Base-by-base conservation (phyloP, 2,888 invertebrate species). In the Sialis lutaria region DNA sequence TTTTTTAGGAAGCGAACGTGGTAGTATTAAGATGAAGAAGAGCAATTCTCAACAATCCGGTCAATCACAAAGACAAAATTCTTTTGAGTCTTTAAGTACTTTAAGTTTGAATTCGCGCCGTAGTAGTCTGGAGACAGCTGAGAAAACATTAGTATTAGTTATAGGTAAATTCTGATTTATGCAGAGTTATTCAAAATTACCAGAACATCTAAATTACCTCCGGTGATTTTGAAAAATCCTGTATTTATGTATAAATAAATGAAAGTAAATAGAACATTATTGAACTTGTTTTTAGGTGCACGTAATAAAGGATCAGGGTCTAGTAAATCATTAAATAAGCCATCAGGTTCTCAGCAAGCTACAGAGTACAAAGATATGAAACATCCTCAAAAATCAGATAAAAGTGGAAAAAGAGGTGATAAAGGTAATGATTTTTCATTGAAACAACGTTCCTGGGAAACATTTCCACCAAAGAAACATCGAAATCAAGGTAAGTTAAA, bases 371-470 rank as follows among this genome's bases (percentile, higher is more conserved):
- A 22, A 22, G 22, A 41, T 30, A 12, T n/a, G 9, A 22, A 41
- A 41, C 41, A 13, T 41, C 9, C 41, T 13, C 13, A n/a, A 9
- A 41, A 41, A 41, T 22, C 22, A 22, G 41, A 41, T 22, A 49
- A 33, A 33, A 48, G 40, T 49, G 41, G 48, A 47, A 44, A 46
- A 44, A 46, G 50, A 50, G 12, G 51, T 52, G 46, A 40, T 32
- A 40, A 46, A 40, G 30, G 32, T n/a, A 45, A 13, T 22, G 47
- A 47, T 42, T 47, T 72, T 51, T 71, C 74, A 46, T 73, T 73
- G 56, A 75, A 75, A 55, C 75, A 75, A 57, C 64, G 75, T 40
- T 74, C 74, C 48, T 76, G 75, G 75, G 76, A 76, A 57, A 76
- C 75, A 1, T 76, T 76, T 54, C 75, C 75, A 2, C 70, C 75